phyloP scores from a whole-genome alignment of 2,888 invertebrate genomes.

The Homarus gammarus region DNA sequence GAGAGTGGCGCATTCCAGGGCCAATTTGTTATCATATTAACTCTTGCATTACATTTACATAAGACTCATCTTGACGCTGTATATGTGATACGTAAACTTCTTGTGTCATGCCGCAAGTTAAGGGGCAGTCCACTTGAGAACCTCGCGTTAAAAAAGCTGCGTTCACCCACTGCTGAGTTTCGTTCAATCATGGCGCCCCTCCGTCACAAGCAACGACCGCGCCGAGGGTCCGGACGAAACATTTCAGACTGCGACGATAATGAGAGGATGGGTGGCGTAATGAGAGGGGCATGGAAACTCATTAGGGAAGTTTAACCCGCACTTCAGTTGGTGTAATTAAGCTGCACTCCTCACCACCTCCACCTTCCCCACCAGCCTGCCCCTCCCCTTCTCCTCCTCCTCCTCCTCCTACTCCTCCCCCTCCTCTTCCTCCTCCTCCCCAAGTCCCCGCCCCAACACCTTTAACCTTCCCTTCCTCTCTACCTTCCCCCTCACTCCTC shows the following conservation, averaged over 20 bases:
- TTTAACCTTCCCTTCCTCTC: constrained; percentile 2
- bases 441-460: neutral
- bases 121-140: constrained; percentile 65
- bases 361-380: constrained; percentile 1
- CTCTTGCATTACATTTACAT: constrained; percentile 53
- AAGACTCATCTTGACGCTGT: constrained; percentile 56
- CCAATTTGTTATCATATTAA: constrained; percentile 32
- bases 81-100: constrained; percentile 63
- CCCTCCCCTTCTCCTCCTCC: neutral
- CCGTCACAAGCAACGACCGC: neutral
- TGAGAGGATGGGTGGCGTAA: constrained; percentile 37
- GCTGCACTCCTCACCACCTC: constrained; percentile 53
- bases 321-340: constrained; percentile 65
- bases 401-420: neutral
- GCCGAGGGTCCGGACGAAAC: constrained; percentile 20
- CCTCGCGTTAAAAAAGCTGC: constrained; percentile 25
- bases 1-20: constrained; percentile 30
- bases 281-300: constrained; percentile 65
- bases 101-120: constrained; percentile 66
- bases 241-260: constrained; percentile 42
- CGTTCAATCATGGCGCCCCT: constrained; percentile 19
- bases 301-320: constrained; percentile 67
- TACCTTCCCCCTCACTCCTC: too few relatives aligned
- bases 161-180: constrained; percentile 36
- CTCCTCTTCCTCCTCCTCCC: neutral